Base-by-base conservation (phyloP, 2,797 vertebrate genomes). In the Sebastes wilsoni region DNA sequence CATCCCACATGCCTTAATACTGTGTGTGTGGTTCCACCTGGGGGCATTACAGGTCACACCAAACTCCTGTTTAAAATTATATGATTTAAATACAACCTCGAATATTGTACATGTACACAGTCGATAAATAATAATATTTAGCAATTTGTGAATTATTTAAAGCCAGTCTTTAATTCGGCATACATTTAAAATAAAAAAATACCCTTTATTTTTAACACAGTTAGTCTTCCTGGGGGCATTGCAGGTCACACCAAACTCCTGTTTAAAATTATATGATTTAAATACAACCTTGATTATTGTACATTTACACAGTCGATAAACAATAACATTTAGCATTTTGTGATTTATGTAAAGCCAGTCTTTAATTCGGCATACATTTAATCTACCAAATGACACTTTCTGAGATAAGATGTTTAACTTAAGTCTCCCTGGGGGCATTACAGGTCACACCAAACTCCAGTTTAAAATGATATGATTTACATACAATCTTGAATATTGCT, bases 61-160 rank as follows among this genome's bases (percentile, higher is more conserved):
- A 59, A 82, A 73, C 11, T 68, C 1, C 65, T 3, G 72, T 56
- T 2, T 5, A 36, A 71, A 60, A 61, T 6, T 0, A 5, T 4
- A 3, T 0, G 16, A 38, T 4, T 54, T 12, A 0, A 69, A 55
- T 2, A 0, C 0, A 0, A 1, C 1, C 8, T 49, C 1, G 0
- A 22, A 42, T 66, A 6, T 49, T 30, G 0, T 8, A 3, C 3
- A 20, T 12, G 1, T 1, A 14, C 1, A 34, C 13, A 4, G 8
- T 6, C 5, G 0, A 9, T 9, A 16, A 58, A 23, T 8, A 2
- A 2, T 2, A 0, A 25, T 1, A 12, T 1, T 0, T 2, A 2
- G 2, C 1, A 1, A 8, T 70, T 52, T 56, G 1, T n/a, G 4
- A 42, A 6, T n/a, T 2, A 30, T n/a, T 7, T 8, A 9, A 22